Evolutionary conservation across 2,113 vertebrate species (phyloP).

Genomic region (Upupa epops): DNA sequence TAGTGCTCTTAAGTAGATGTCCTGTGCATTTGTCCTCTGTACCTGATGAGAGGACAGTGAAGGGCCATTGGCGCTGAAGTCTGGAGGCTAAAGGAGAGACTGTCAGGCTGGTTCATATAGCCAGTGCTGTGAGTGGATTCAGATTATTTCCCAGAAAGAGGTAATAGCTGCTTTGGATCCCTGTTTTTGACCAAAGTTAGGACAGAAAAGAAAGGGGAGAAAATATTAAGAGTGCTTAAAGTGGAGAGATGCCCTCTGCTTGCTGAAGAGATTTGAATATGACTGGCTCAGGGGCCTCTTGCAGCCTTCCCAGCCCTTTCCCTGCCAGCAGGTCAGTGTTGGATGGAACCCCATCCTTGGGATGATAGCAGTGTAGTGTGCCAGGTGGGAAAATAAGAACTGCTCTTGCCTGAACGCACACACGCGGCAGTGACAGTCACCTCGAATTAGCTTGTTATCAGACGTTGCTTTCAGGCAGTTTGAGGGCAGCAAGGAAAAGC

Average conservation of each 20-base stretch:
- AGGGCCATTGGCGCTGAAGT: neutral
- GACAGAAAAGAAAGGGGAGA: neutral
- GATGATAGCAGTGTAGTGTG: rapidly evolving
- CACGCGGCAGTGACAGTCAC: neutral
- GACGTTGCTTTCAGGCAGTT: conserved; percentile 28
- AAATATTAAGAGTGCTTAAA: neutral
- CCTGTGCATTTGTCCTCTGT: rapidly evolving
- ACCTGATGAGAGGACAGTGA: neutral
- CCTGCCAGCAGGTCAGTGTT: rapidly evolving
- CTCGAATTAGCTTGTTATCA: neutral
- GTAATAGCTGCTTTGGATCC: neutral
- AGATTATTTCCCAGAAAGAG: rapidly evolving
- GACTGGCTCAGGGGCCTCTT: neutral
- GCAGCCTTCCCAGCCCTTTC: neutral
- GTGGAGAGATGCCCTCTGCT: neutral
- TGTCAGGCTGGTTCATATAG: neutral
- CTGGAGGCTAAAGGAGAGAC: neutral
- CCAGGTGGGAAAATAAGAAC: neutral
- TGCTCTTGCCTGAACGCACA: neutral
- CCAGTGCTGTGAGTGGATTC: neutral
- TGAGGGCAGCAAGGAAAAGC: neutral
- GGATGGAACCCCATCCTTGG: neutral
- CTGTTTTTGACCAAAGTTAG: neutral
- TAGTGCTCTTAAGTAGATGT: neutral
- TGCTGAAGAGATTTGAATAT: neutral